Conservation (phyloP, 2,113 vertebrate species). For the Channa maculata region DNA sequence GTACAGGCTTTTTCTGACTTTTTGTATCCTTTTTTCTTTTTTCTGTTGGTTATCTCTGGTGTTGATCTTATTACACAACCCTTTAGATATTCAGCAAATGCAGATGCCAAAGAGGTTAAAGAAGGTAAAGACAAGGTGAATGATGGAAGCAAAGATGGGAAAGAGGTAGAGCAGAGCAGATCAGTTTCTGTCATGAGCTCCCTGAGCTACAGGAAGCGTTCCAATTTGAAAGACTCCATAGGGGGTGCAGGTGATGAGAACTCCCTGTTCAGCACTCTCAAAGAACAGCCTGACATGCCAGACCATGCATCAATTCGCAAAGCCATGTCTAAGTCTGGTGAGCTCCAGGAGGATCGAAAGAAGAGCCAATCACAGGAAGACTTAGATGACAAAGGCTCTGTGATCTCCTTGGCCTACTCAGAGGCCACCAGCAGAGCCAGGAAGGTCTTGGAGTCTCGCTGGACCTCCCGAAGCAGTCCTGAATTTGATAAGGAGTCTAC, state of each 20-base stretch:
- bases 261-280: constrained; percentile 89
- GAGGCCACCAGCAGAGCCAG: constrained; percentile 84
- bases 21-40: constrained; percentile 3
- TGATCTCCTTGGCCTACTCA: constrained; percentile 88
- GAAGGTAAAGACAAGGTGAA: constrained; percentile 78
- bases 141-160: constrained; percentile 78
- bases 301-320: constrained; percentile 86
- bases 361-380: constrained; percentile 77
- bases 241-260: constrained; percentile 90
- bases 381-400: constrained; percentile 79
- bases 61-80: constrained; percentile 25
- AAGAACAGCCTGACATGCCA: constrained; percentile 85
- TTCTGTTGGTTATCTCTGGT: constrained; percentile 39
- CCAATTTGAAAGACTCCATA: constrained; percentile 92
- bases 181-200: constrained; percentile 91
- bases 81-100: constrained; percentile 82
- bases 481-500: constrained; percentile 87
- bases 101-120: constrained; percentile 77
- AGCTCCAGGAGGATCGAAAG: constrained; percentile 77
- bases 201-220: constrained; percentile 96
- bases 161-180: constrained; percentile 85
- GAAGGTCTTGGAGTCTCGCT: constrained; percentile 89
- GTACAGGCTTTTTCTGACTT: neutral
- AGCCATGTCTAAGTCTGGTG: constrained; percentile 77
- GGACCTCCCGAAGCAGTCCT: constrained; percentile 84